phyloP scores from a whole-genome alignment of 2,797 vertebrate genomes.

The Sibirionetta formosa region DNA sequence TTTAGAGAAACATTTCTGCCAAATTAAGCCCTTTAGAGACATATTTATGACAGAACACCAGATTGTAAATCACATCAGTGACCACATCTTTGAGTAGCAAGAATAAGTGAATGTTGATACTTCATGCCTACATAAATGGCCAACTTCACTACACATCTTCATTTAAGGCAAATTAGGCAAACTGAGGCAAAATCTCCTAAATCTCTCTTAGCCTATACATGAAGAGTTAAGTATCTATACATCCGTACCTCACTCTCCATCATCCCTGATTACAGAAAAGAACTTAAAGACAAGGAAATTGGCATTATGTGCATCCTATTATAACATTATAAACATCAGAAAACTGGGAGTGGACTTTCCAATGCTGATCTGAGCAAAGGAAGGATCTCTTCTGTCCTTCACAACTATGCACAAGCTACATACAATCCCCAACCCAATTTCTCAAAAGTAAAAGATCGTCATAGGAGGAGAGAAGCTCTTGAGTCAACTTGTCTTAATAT shows the following conservation, averaged over 20 bases:
- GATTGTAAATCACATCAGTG: neutral
- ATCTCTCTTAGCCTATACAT: neutral
- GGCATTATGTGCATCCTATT: neutral
- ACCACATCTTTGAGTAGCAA: neutral
- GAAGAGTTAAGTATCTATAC: neutral
- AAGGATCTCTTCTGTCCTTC: neutral
- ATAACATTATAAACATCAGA: neutral
- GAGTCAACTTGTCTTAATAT: neutral
- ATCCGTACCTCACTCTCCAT: neutral
- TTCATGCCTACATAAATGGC: neutral
- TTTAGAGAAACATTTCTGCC: neutral
- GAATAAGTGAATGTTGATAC: neutral
- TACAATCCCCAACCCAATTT: neutral
- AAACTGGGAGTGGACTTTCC: neutral
- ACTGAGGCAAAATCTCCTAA: neutral
- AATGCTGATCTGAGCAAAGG: neutral
- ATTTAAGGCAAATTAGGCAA: neutral
- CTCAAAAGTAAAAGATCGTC: neutral
- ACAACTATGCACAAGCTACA: fast-evolving
- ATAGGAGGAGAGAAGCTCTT: neutral
- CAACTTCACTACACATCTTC: neutral
- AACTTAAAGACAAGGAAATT: neutral
- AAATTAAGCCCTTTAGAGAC: neutral
- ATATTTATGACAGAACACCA: neutral
- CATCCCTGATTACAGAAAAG: neutral